Evolutionary conservation across 2,888 invertebrate species (phyloP), one percentile per base, ranked within the genome.

Genomic region (Cryptus viduatorius): DNA sequence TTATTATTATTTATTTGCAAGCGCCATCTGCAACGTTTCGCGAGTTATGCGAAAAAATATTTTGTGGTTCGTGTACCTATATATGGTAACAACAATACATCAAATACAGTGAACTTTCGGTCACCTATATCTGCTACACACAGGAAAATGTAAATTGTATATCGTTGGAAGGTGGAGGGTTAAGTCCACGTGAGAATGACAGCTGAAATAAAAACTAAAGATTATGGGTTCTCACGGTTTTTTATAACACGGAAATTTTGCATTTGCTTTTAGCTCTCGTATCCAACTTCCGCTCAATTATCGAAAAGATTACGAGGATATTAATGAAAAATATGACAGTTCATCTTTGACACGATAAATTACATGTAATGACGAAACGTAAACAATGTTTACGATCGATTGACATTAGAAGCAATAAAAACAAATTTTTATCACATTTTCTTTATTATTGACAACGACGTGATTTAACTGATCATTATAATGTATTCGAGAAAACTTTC

Each of bases 401-500:
- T 24, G 16, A 4, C 10, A 37, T 37, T 37, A 37, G 1, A 8
- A 37, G 37, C 37, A 37, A 37, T 37, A 0, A 8, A 37, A 37
- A 37, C 0, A 56, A 16, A 16, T 19, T 12, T n/a, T n/a, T 3
- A 56, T 16, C 3, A 3, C 7, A 7, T 56, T 16, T 1, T 12
- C 24, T 19, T 16, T 10, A 56, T 24, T 7, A 24, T 24, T 1
- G 24, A 12, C 12, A 4, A 12, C 24, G 4, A 8, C 12, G 56
- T 1, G 1, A 61, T 31, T 67, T 14, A 1, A 16, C n/a, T 16
- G 42, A 42, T 19, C 8, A 7, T 42, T 4, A 71, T 2, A 50
- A 84, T 84, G 81, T 46, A 1, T 29, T 24, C 19, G 3, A 29
- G 10, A 10, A 48, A 42, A 42, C 65, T 59, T 44, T 67, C 56